A percentile compares a stretch with the other conserved stretches of the same genome.
Conservation (phyloP, 2,888 invertebrate species). For the Scrobipalpa costella region DNA sequence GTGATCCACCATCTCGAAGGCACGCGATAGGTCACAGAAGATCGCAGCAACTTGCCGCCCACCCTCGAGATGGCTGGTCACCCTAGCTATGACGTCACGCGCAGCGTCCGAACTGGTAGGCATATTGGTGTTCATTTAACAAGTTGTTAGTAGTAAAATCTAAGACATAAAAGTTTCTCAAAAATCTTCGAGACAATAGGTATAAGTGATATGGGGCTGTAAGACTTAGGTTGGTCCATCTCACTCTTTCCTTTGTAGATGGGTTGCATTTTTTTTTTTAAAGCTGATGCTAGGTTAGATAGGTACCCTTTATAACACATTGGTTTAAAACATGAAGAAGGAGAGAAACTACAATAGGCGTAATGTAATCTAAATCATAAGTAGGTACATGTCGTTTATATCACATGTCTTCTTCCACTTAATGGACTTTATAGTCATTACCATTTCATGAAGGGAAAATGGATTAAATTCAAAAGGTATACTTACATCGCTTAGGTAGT, state of each 20-base stretch:
- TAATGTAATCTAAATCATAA: not conserved
- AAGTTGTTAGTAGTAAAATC: conserved; percentile 7
- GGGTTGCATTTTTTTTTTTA: not conserved
- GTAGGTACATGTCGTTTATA: not conserved
- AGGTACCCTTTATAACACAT: not conserved
- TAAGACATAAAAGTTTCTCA: conserved; percentile 11
- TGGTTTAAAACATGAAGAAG: not conserved
- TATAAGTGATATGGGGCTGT: conserved; percentile 23
- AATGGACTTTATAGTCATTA: not conserved
- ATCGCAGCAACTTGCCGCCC: conserved; percentile 25
- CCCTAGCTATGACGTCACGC: conserved; percentile 12
- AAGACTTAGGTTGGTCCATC: conserved; percentile 11
- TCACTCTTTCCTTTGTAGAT: conserved; percentile 25
- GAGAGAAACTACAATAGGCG: not conserved
- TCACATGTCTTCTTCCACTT: not conserved
- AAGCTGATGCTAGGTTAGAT: not conserved
- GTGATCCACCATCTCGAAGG: conserved; percentile 25
- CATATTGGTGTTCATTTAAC: conserved; percentile 25
- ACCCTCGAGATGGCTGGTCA: conserved; percentile 22
- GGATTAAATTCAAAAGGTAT: not conserved
- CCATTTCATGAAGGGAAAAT: not conserved
- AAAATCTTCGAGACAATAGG: conserved; percentile 14
- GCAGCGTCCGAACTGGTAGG: conserved; percentile 27
- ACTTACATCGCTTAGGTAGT: not conserved
- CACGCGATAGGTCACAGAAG: conserved; percentile 26